Evolutionary conservation across 2,888 invertebrate genomes (phyloP).

Genomic region (Corythucha ciliata): DNA sequence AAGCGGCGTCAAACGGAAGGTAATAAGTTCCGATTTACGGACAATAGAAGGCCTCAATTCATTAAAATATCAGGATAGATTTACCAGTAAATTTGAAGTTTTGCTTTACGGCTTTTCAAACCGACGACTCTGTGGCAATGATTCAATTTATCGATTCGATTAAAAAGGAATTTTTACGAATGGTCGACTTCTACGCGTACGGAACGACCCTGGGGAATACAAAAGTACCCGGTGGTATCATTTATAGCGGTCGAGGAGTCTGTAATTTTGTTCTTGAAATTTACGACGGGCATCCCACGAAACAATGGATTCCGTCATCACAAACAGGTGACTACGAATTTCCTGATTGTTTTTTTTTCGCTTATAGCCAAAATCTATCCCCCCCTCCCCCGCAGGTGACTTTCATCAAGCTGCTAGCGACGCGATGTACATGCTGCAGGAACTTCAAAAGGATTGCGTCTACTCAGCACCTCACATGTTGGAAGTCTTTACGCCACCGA

Average conservation of each 20-base stretch:
- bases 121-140: slow-evolving; percentile 18
- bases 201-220: slow-evolving; percentile 18
- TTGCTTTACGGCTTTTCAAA: slow-evolving; percentile 18
- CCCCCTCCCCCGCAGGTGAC: slow-evolving; percentile 8
- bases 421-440: slow-evolving; percentile 9
- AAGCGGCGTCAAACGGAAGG: slow-evolving; percentile 16
- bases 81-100: slow-evolving; percentile 19
- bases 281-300: slow-evolving; percentile 16
- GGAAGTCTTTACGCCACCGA: slow-evolving; percentile 18
- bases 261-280: slow-evolving; percentile 22
- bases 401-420: slow-evolving; percentile 19
- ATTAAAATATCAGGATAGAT: slow-evolving; percentile 13
- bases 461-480: slow-evolving; percentile 18
- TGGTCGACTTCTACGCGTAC: slow-evolving; percentile 19
- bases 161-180: slow-evolving; percentile 13
- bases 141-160: slow-evolving; percentile 16
- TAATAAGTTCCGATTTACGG: not conserved
- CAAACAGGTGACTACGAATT: slow-evolving; percentile 15
- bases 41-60: not conserved
- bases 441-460: slow-evolving; percentile 21
- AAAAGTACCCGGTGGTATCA: slow-evolving; percentile 15
- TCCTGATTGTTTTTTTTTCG: not conserved
- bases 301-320: slow-evolving; percentile 14
- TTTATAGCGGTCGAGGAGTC: slow-evolving; percentile 21
- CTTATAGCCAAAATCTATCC: not conserved